Percentiles rank a stretch among this genome's conserved stretches.
Evolutionary conservation across 2,113 vertebrate genomes (phyloP).

Genomic region (Heptranchias perlo): DNA sequence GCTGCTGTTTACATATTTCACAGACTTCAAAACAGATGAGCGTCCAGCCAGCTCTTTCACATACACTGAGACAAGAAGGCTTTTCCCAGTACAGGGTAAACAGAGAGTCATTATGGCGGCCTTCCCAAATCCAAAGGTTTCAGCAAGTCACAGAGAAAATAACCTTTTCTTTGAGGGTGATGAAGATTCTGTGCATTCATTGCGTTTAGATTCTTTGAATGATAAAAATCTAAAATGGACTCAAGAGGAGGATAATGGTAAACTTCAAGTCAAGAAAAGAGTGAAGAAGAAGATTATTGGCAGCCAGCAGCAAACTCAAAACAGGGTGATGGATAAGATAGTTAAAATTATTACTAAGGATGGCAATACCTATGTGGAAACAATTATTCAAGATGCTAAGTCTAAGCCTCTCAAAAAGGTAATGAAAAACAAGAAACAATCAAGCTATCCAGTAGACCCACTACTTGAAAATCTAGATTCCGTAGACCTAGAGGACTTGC

Average conservation of each 20-base stretch:
- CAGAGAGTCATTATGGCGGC: conserved; percentile 69
- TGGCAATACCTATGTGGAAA: neutral
- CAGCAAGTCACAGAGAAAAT: conserved; percentile 36
- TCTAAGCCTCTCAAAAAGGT: neutral
- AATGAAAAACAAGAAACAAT: neutral
- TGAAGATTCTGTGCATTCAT: conserved; percentile 32
- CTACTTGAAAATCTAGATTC: conserved; percentile 33
- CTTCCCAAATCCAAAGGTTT: conserved; percentile 57
- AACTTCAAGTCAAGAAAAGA: conserved; percentile 4
- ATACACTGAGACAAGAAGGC: conserved; percentile 74
- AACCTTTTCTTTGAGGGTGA: conserved; percentile 20
- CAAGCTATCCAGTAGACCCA: neutral
- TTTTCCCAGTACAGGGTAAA: conserved; percentile 74
- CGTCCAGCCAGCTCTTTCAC: conserved; percentile 65
- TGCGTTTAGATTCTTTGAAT: conserved; percentile 31
- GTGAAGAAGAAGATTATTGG: neutral
- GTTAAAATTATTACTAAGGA: conserved; percentile 10
- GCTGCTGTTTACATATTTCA: conserved; percentile 85
- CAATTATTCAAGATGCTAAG: conserved; percentile 11
- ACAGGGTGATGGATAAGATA: neutral
- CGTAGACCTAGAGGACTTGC: conserved; percentile 64
- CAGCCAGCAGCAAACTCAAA: neutral
- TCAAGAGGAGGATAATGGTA: neutral
- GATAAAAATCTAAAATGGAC: conserved; percentile 29
- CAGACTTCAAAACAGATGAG: conserved; percentile 74